Base-by-base conservation (phyloP, 2,113 vertebrate genomes). In the Brachypodius melanocephalos region DNA sequence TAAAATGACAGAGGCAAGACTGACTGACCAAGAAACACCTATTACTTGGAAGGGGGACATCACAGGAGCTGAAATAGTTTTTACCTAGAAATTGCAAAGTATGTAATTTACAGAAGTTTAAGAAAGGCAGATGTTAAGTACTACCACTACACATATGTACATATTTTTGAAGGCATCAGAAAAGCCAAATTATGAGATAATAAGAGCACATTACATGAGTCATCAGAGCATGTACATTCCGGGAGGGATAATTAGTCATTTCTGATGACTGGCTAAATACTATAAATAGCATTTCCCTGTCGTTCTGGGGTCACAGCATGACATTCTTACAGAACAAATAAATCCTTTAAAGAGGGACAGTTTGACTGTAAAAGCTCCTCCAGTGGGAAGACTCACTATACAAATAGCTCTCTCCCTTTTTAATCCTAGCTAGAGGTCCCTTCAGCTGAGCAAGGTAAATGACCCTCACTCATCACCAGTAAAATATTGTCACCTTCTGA, bases 191-290 rank as follows among this genome's bases (percentile, higher is more conserved):
- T 61, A 68, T 82, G 84, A 91, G 51, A 74, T 45, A 83, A 85
- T 63, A 52, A 81, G 18, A 29, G 81, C 42, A 49, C 40, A 62
- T 80, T 86, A 59, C 51, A 40, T 85, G 66, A 92, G 66, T 89
- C 73, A 95, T 67, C 78, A 90, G 72, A 88, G 84, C 51, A 62
- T 25, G 32, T 19, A 71, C 57, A 28, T 80, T 88, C 72, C 42
- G 32, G 89, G 40, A 72, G 26, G 45, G 57, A 65, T 75, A 92
- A 96, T 94, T 78, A 95, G 40, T 57, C 10, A 92, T 77, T 92
- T 61, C 66, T 85, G 85, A 79, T 95, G 93, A 89, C 89, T 91
- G 49, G 73, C 52, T 89, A 89, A 85, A 82, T 65, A 46, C 62
- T 48, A 89, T 58, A 91, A 91, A 95, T 72, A 92, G 19, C 13